Evolutionary conservation across 2,113 vertebrate genomes (phyloP).

Genomic region (Gymnarchus niloticus): DNA sequence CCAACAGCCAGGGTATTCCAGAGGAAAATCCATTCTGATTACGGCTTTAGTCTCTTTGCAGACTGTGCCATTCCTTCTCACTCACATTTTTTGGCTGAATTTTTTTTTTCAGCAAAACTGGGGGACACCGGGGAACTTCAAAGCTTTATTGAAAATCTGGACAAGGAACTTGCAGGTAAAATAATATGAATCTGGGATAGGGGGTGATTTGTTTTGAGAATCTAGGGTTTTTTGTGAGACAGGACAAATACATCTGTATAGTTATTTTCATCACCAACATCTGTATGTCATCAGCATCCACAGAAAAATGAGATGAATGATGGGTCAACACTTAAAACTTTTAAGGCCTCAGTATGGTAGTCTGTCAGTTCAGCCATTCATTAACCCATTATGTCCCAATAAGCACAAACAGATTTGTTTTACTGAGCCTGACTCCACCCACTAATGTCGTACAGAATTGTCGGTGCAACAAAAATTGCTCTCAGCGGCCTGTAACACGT

Average conservation of each 20-base stretch:
- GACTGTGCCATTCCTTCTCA: conserved; percentile 37
- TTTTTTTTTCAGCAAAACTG: conserved; percentile 75
- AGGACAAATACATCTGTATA: neutral
- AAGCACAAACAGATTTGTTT: neutral
- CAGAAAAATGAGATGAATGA: neutral
- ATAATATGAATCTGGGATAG: conserved; percentile 22
- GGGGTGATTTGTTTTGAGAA: neutral
- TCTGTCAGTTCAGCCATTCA: neutral
- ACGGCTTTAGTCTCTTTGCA: conserved; percentile 35
- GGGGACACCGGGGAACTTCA: conserved; percentile 91
- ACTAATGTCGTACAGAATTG: neutral
- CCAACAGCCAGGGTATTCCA: conserved; percentile 38
- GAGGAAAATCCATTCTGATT: conserved; percentile 53
- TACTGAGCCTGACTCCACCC: neutral
- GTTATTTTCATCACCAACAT: neutral
- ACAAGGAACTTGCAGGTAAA: conserved; percentile 85
- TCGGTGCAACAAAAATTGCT: neutral
- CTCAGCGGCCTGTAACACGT: neutral
- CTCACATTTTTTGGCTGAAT: conserved; percentile 32
- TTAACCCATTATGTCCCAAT: neutral
- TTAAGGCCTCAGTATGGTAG: neutral
- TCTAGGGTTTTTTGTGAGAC: neutral
- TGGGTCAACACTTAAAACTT: neutral
- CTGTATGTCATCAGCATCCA: neutral
- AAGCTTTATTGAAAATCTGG: conserved; percentile 91